phyloP scores from a whole-genome alignment of 2,888 invertebrate species.

The Drosophila algonquin region DNA sequence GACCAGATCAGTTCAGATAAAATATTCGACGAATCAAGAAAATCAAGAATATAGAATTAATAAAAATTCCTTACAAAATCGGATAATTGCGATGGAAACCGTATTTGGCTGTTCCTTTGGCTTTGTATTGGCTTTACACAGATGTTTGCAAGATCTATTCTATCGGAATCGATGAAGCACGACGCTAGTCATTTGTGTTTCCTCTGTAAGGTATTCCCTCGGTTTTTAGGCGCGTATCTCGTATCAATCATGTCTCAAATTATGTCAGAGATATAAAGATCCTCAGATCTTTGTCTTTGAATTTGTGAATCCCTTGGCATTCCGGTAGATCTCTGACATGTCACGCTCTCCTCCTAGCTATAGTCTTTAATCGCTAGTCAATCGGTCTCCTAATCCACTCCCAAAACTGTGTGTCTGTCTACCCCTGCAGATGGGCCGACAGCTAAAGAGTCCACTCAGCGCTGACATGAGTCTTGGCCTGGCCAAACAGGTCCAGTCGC shows the following conservation, averaged over 20 bases:
- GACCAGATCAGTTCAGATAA: background rate
- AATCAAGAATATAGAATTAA: background rate
- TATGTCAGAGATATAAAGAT: too few species aligned
- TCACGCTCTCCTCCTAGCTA: background rate
- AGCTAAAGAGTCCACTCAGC: conserved; percentile 83
- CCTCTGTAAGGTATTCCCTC: background rate
- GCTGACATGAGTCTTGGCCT: conserved; percentile 83
- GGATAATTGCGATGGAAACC: background rate
- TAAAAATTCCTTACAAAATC: background rate
- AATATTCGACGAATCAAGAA: background rate
- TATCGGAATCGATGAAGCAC: background rate
- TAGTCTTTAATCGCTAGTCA: conserved; percentile 3
- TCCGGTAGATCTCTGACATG: too few species aligned
- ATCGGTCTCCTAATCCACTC: background rate
- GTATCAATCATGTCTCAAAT: too few species aligned
- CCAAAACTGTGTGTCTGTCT: background rate
- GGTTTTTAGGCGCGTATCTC: background rate
- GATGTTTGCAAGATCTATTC: background rate
- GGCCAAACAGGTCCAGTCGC: conserved; percentile 84
- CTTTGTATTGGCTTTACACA: background rate
- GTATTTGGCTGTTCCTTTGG: background rate
- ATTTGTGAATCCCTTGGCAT: too few species aligned
- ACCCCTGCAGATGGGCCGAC: conserved; percentile 82
- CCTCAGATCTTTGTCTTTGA: too few species aligned
- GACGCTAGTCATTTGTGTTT: too few species aligned